A percentile compares a stretch with the other conserved stretches of the same genome.
These are phyloP conservation scores for Callitettix versicolor DNA, from an alignment of 1,140 invertebrate species.

Conservation along the genomic window DNA sequence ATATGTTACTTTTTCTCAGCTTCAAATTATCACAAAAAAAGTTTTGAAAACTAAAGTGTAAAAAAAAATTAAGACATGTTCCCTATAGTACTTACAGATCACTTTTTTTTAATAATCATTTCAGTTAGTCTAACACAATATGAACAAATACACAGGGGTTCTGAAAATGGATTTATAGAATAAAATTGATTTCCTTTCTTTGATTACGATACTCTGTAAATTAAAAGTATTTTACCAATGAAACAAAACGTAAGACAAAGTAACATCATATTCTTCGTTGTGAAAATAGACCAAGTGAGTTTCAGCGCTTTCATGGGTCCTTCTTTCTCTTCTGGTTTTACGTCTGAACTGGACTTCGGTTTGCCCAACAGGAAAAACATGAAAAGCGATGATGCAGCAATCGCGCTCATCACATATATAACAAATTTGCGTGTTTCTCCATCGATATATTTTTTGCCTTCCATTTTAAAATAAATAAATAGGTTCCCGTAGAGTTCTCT, in stretches of 20 bases:
- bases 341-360: slow-evolving; percentile 19
- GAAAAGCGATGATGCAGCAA: slow-evolving; percentile 59
- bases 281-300: slow-evolving; percentile 63
- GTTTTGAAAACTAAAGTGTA: too few species aligned
- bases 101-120: too few species aligned
- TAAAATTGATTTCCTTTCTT: too few species aligned
- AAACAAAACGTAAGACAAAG: slow-evolving; percentile 80
- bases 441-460: slow-evolving; percentile 37
- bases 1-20: too few species aligned
- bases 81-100: too few species aligned
- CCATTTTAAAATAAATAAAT: slow-evolving; percentile 18
- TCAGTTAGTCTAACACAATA: too few species aligned
- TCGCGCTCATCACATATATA: slow-evolving; percentile 57
- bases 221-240: slow-evolving; percentile 67
- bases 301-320: slow-evolving; percentile 56
- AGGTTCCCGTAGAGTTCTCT: slow-evolving; percentile 23
- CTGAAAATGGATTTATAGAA: too few species aligned
- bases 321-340: too few species aligned
- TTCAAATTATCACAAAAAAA: too few species aligned
- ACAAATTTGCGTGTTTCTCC: slow-evolving; percentile 53
- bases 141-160: too few species aligned
- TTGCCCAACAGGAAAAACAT: slow-evolving; percentile 53
- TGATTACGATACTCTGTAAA: too few species aligned
- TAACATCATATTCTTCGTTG: slow-evolving; percentile 73
- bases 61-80: too few species aligned